phyloP scores from a whole-genome alignment of 2,888 invertebrate genomes.

The Octonoba sinensis region DNA sequence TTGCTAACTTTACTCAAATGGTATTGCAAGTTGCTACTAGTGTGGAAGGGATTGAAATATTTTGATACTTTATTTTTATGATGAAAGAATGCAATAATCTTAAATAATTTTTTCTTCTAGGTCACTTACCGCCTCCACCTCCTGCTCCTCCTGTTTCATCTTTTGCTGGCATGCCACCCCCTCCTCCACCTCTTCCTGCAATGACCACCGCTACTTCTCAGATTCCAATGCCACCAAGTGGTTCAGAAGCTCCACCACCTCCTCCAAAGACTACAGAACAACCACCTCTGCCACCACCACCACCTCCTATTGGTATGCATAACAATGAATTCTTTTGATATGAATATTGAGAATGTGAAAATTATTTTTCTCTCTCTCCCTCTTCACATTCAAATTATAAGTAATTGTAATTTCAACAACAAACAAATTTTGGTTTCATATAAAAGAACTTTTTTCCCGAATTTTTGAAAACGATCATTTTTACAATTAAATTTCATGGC shows the following conservation, averaged over 20 bases:
- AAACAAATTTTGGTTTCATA: no score
- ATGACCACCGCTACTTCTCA: slow-evolving; percentile 46
- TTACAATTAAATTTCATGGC: no score
- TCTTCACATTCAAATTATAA: no score
- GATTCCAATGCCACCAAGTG: slow-evolving; percentile 62
- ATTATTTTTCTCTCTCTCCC: no score
- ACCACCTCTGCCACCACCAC: slow-evolving; percentile 59
- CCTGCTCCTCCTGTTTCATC: slow-evolving; percentile 33
- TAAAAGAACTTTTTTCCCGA: no score
- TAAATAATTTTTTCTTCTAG: slow-evolving; percentile 26
- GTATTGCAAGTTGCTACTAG: background rate
- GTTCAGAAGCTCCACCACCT: slow-evolving; percentile 35
- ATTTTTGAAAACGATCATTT: no score
- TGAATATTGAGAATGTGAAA: no score
- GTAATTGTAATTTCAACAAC: no score
- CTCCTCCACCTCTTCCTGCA: slow-evolving; percentile 43
- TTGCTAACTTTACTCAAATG: no score
- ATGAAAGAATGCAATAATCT: no score
- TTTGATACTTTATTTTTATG: no score
- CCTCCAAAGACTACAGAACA: slow-evolving; percentile 47
- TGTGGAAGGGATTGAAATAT: background rate
- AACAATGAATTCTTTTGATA: background rate
- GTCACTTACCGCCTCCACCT: slow-evolving; percentile 40
- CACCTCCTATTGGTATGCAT: slow-evolving; percentile 59
- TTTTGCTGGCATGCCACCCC: slow-evolving; percentile 22